These are phyloP conservation scores for Sterna hirundo DNA, from an alignment of 2,113 vertebrate species.

Conservation along the genomic window DNA sequence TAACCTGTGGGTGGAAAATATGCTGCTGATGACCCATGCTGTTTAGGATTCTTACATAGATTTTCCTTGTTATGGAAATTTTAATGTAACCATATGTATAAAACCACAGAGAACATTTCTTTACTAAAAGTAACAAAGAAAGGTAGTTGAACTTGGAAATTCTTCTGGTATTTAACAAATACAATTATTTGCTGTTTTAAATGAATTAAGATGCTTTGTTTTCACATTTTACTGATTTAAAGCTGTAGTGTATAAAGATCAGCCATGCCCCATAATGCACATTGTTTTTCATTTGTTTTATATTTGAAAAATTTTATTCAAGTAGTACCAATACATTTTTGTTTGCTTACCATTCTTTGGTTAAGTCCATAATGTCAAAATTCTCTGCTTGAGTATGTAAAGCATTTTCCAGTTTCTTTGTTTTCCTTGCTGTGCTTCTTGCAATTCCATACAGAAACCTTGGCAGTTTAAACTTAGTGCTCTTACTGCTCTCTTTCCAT, in stretches of 20 bases:
- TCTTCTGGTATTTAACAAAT: not conserved
- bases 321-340: not conserved
- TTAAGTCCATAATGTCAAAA: not conserved
- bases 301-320: not conserved
- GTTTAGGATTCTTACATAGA: not conserved
- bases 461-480: not conserved
- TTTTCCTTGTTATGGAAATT: constrained; percentile 18
- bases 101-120: constrained; percentile 9
- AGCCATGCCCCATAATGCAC: not conserved
- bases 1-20: not conserved
- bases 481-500: not conserved
- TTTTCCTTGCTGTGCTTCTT: not conserved
- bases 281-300: not conserved
- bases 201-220: not conserved
- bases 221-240: not conserved
- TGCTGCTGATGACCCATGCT: not conserved
- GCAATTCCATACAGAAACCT: not conserved
- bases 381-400: not conserved
- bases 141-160: not conserved
- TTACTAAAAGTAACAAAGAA: not conserved
- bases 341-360: not conserved
- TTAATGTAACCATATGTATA: not conserved
- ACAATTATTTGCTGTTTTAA: not conserved
- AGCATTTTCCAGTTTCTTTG: not conserved
- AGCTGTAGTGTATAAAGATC: not conserved